Evolutionary conservation across 2,113 vertebrate genomes (phyloP), one percentile per base, ranked within the genome.

Genomic region (Pseudopipra pipra): DNA sequence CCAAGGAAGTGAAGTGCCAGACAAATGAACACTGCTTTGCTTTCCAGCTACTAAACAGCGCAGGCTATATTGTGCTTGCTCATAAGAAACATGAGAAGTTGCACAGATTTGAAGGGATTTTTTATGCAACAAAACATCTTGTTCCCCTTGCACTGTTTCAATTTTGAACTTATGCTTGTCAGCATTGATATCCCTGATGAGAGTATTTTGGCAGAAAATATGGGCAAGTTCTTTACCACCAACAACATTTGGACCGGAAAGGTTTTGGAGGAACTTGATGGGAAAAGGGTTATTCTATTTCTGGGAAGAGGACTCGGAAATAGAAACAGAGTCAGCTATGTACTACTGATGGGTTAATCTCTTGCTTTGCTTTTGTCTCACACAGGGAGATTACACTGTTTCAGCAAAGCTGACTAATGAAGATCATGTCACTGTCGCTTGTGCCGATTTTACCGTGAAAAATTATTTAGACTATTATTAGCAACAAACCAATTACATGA

Each of bases 341-440:
- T 31, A 52, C 37, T 49, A 25, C 25, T 59, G 22, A 15, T 25
- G 28, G 56, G 16, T 83, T 92, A 35, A 56, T 43, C 66, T 95
- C 82, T 94, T 43, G 43, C 20, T 95, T 79, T 89, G 14, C 67
- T 37, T 78, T 74, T 94, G 18, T 92, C 59, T 81, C 63, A 28
- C 25, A 27, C 95, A 98, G 98, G 98, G 98, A 84, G 91, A 98
- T 55, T 98, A 97, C 80, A 74, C 68, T 7, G 0, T 98, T 59
- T 85, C 81, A 86, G 77, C 97, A 68, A 87, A 92, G 73, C 61
- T 98, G 33, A 95, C 96, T 35, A 98, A 98, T 24, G 93, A 96
- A 95, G 93, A 98, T 27, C 70, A 2, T 0, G 17, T 33, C 80
- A 95, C 30, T 2, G 70, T 98, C 1, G 96, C 90, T 59, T 98